These are phyloP conservation scores for Idaea aversata DNA, from an alignment of 2,888 invertebrate species.

Conservation along the genomic window DNA sequence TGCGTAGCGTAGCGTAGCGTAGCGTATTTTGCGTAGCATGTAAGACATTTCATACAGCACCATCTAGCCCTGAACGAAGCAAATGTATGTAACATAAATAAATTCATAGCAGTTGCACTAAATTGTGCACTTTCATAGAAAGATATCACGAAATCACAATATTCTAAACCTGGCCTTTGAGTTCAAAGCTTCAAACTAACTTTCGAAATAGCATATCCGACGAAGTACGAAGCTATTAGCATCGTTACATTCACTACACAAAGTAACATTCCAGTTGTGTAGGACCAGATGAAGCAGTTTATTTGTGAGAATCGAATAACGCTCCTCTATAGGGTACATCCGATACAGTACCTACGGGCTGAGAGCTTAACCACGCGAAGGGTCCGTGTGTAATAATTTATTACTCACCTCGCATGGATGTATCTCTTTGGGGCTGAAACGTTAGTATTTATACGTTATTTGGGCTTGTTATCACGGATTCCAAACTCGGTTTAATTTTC, in stretches of 20 bases:
- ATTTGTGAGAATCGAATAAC: conserved; percentile 57
- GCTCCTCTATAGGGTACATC: conserved; percentile 39
- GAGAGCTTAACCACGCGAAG: conserved; percentile 63
- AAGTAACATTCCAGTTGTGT: not conserved
- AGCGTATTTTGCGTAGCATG: too few species aligned
- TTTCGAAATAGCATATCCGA: not conserved
- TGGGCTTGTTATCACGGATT: conserved; percentile 33
- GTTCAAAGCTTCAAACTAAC: not conserved
- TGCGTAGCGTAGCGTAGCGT: too few species aligned
- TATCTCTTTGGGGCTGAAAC: conserved; percentile 37
- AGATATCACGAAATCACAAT: not conserved
- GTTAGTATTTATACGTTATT: conserved; percentile 40
- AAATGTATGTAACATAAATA: too few species aligned
- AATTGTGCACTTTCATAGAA: not conserved
- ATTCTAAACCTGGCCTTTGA: conserved; percentile 11
- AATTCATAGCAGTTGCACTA: not conserved
- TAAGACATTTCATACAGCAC: too few species aligned
- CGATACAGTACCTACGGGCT: conserved; percentile 65
- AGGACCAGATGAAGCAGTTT: conserved; percentile 36
- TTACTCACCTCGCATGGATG: conserved; percentile 49
- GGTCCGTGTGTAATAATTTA: conserved; percentile 71
- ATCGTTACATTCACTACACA: not conserved
- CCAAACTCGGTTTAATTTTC: conserved; percentile 35
- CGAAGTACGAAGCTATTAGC: not conserved
- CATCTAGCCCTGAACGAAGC: too few species aligned